Conservation (phyloP, 2,113 vertebrate genomes). For the Gadus macrocephalus region DNA sequence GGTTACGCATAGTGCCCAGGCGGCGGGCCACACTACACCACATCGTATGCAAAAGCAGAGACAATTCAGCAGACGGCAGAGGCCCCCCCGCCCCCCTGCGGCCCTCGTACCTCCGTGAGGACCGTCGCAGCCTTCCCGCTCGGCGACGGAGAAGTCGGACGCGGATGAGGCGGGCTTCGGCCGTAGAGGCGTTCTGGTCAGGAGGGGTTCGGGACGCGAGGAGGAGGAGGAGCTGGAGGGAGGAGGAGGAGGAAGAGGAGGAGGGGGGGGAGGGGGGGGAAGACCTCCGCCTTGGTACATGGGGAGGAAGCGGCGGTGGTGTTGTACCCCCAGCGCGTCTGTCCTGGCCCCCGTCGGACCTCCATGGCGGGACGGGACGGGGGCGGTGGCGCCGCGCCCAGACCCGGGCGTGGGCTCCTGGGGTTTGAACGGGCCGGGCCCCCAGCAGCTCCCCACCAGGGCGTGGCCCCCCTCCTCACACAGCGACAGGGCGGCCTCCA, state of each 20-base stretch:
- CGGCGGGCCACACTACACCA: constrained; percentile 20
- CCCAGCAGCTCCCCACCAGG: constrained; percentile 87
- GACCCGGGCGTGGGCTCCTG: constrained; percentile 52
- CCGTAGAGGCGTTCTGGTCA: too few relatives aligned
- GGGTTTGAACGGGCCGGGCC: constrained; percentile 34
- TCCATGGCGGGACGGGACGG: too few relatives aligned
- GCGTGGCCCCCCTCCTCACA: constrained; percentile 89
- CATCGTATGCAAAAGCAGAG: neutral
- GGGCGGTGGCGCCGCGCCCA: neutral
- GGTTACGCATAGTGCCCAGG: constrained; percentile 27
- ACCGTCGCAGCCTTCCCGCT: constrained; percentile 11
- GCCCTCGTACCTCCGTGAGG: constrained; percentile 47
- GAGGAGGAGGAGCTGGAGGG: too few relatives aligned
- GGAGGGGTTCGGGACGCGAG: too few relatives aligned
- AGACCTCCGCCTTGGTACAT: too few relatives aligned
- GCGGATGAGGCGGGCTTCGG: too few relatives aligned
- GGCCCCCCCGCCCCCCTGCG: neutral
- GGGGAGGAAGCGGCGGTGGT: too few relatives aligned
- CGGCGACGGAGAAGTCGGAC: too few relatives aligned
- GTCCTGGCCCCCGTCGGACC: too few relatives aligned
- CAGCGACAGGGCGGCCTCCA: constrained; percentile 92
- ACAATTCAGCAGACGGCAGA: constrained; percentile 2
- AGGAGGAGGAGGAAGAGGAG: too few relatives aligned
- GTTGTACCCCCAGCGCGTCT: too few relatives aligned
- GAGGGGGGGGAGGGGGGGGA: too few relatives aligned